phyloP scores from a whole-genome alignment of 2,888 invertebrate species.

The Crocallis elinguaria region DNA sequence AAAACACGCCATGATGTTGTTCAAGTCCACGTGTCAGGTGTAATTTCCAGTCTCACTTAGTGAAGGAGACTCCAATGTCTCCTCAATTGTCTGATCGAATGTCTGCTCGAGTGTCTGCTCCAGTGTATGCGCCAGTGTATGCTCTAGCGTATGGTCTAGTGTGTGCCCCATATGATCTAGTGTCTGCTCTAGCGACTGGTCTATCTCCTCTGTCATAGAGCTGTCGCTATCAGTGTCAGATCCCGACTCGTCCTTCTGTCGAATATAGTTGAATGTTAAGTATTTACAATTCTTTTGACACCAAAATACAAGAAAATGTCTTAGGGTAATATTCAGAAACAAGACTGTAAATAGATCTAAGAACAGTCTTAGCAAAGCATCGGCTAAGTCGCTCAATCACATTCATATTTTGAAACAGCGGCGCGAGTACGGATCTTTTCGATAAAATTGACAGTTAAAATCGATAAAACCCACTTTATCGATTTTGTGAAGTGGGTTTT shows the following conservation, averaged over 20 bases:
- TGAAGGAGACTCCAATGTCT: neutral
- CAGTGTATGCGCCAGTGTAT: neutral
- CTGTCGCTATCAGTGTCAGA: conserved; percentile 45
- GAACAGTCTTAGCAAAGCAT: too few species aligned
- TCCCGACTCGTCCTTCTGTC: conserved; percentile 51
- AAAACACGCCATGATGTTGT: conserved; percentile 7
- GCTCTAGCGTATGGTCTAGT: neutral
- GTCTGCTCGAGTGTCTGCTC: neutral
- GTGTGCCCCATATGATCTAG: neutral
- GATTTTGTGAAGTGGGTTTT: too few species aligned
- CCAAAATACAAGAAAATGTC: too few species aligned
- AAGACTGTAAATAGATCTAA: too few species aligned
- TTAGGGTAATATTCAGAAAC: too few species aligned
- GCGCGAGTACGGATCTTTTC: too few species aligned
- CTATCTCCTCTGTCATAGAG: conserved; percentile 10
- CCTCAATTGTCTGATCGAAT: neutral
- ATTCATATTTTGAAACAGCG: too few species aligned
- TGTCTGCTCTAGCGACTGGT: neutral
- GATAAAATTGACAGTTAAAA: too few species aligned
- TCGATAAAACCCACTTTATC: too few species aligned
- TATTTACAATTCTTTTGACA: neutral
- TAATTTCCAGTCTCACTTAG: neutral
- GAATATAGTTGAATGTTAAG: neutral
- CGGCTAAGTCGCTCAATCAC: too few species aligned
- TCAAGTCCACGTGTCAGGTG: conserved; percentile 6